These are phyloP conservation scores for Antedon mediterranea DNA, from an alignment of 53 echinoderm and acorn worm genomes.

Conservation along the genomic window DNA sequence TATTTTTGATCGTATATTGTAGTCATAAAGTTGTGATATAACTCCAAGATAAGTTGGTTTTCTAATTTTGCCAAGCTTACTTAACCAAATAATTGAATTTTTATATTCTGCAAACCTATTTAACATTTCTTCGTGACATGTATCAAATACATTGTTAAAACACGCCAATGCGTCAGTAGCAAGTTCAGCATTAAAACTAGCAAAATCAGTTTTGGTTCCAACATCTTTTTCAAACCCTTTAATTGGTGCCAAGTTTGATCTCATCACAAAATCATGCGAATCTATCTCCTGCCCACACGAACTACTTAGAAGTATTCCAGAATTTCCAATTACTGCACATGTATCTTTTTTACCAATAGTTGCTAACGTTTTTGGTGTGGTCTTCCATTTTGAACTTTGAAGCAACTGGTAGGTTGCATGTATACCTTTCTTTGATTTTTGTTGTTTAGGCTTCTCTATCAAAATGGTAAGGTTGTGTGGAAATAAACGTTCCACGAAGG, in stretches of 20 bases:
- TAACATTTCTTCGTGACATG: no score
- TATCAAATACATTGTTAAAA: background rate
- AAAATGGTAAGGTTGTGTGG: no score
- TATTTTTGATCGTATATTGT: no score
- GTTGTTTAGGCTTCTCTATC: no score
- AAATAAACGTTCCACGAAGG: no score
- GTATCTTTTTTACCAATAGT: background rate
- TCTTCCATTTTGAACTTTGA: no score
- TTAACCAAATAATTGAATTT: background rate
- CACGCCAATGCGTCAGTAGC: background rate
- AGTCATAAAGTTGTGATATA: no score
- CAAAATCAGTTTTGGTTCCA: constrained; percentile 1
- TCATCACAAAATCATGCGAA: constrained; percentile 12
- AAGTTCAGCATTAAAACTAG: background rate
- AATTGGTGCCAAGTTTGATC: constrained; percentile 6
- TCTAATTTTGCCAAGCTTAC: background rate
- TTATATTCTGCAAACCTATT: background rate
- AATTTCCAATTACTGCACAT: constrained; percentile 13
- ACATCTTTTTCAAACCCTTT: constrained; percentile 5
- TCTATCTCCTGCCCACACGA: constrained; percentile 9
- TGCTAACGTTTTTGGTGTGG: background rate
- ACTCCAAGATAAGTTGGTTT: no score
- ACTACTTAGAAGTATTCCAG: constrained; percentile 6
- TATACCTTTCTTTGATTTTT: no score
- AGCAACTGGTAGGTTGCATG: no score